Evolutionary conservation across 2,797 vertebrate species (phyloP).

Genomic region (Anolis apletophallus): DNA sequence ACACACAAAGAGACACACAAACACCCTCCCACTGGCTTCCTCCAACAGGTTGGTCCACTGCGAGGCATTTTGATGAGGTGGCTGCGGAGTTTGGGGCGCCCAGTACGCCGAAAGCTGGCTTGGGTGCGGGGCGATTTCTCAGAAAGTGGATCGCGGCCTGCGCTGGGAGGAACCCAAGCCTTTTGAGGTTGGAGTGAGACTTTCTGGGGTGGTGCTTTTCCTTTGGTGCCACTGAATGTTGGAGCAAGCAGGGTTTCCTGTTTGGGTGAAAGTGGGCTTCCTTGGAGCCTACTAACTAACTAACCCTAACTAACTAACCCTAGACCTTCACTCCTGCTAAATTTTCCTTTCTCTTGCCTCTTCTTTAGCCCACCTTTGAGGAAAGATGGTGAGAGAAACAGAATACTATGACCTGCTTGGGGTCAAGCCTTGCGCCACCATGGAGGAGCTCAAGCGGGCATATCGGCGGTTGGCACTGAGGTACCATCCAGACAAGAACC

Average conservation of each 20-base stretch:
- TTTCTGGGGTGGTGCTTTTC: background rate
- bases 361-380: fast-evolving
- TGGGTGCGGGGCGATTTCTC: background rate
- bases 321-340: background rate
- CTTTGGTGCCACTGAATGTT: background rate
- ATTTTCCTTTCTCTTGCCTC: background rate
- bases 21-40: background rate
- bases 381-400: conserved; percentile 89
- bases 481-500: conserved; percentile 92
- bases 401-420: conserved; percentile 88
- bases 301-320: no score
- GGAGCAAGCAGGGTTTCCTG: background rate
- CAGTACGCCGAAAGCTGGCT: no score
- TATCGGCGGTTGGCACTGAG: conserved; percentile 89
- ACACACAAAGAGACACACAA: background rate
- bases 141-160: background rate
- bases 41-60: background rate
- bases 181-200: background rate
- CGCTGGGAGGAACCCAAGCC: background rate
- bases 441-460: conserved; percentile 89
- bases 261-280: no score
- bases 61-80: background rate
- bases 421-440: conserved; percentile 79
- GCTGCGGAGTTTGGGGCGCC: background rate
- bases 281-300: no score